phyloP scores from a whole-genome alignment of 2,113 vertebrate genomes.

The Bubalus kerabau region DNA sequence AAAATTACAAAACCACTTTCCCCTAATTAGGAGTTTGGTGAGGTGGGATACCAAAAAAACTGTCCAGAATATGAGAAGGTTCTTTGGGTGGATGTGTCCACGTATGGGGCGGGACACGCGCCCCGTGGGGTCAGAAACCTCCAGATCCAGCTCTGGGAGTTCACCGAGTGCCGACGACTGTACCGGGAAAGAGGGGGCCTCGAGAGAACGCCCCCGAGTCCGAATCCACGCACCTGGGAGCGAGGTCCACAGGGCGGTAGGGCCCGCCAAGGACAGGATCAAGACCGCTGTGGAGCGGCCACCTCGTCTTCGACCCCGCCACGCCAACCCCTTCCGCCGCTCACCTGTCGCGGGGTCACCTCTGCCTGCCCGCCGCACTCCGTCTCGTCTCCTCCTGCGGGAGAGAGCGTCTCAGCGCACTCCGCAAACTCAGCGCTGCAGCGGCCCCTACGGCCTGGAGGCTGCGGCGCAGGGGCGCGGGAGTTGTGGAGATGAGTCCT shows the following conservation, averaged over 20 bases:
- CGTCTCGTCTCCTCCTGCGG: not conserved
- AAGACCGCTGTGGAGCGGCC: rapidly evolving
- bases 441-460: not conserved
- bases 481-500: rapidly evolving
- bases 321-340: rapidly evolving
- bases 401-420: not conserved
- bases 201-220: not conserved
- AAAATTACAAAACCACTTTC: not conserved
- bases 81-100: not conserved
- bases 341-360: not conserved
- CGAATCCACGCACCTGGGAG: not conserved
- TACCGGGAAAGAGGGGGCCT: rapidly evolving
- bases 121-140: rapidly evolving
- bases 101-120: rapidly evolving
- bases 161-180: rapidly evolving
- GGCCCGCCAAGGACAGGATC: not conserved
- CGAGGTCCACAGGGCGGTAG: too few species aligned
- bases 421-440: not conserved
- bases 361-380: rapidly evolving
- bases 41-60: too few species aligned
- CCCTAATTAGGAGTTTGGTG: not conserved
- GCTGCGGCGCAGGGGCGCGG: not conserved
- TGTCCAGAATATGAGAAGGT: not conserved
- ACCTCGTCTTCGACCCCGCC: rapidly evolving
- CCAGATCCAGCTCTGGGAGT: rapidly evolving